These are phyloP conservation scores for Telenomus remus DNA, from an alignment of 1,140 invertebrate species.

Conservation along the genomic window DNA sequence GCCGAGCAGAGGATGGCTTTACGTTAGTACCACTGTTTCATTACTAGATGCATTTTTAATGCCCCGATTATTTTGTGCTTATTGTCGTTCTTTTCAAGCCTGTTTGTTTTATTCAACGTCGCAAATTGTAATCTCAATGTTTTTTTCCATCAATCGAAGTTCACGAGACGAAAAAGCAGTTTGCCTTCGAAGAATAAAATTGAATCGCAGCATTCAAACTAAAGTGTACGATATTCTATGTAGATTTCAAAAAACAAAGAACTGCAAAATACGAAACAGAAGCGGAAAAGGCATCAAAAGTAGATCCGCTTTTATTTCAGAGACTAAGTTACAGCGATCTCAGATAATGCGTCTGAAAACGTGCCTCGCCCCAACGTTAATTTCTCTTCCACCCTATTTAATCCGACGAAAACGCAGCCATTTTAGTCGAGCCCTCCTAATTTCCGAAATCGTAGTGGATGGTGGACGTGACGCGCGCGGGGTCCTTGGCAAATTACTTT, in stretches of 20 bases:
- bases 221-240: too few species aligned
- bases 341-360: background rate
- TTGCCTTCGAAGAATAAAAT: too few species aligned
- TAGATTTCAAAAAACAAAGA: too few species aligned
- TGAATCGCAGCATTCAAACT: too few species aligned
- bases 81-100: constrained; percentile 4
- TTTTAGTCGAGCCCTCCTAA: constrained; percentile 16
- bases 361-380: background rate
- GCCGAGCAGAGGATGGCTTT: background rate
- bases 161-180: too few species aligned
- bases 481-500: constrained; percentile 3
- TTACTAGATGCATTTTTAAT: constrained; percentile 44
- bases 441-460: constrained; percentile 7
- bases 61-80: constrained; percentile 17
- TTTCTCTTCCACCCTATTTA: constrained; percentile 11
- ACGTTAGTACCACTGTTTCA: constrained; percentile 18
- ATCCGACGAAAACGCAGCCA: constrained; percentile 12
- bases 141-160: too few species aligned
- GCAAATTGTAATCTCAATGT: too few species aligned
- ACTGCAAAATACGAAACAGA: too few species aligned
- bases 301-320: background rate
- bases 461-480: constrained; percentile 4
- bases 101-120: constrained; percentile 5
- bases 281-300: background rate
- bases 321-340: background rate